phyloP scores from a whole-genome alignment of 2,113 vertebrate species.

The Leptobrachium ailaonicum region DNA sequence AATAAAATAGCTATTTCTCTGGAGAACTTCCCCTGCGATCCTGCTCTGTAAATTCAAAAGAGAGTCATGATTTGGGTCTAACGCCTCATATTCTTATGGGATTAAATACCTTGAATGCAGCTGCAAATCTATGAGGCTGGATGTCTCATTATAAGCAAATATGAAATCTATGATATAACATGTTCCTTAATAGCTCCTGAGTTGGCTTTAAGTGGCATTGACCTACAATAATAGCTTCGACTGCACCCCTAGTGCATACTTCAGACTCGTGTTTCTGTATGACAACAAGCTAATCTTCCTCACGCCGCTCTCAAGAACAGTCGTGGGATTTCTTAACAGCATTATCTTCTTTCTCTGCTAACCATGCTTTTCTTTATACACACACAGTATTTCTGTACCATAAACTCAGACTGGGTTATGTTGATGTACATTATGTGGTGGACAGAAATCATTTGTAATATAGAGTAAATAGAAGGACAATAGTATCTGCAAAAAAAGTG shows the following conservation, averaged over 20 bases:
- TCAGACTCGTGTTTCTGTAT: conserved; percentile 51
- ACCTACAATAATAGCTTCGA: conserved; percentile 50
- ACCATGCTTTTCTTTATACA: neutral
- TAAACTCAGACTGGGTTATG: neutral
- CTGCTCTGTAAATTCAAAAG: conserved; percentile 30
- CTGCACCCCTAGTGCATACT: conserved; percentile 52
- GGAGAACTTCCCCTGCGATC: conserved; percentile 15
- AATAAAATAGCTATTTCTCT: conserved; percentile 20
- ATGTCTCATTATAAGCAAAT: conserved; percentile 51
- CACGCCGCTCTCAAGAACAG: conserved; percentile 42
- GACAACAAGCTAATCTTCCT: conserved; percentile 49
- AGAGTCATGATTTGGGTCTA: conserved; percentile 23
- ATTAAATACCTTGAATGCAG: conserved; percentile 31
- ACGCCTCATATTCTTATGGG: neutral
- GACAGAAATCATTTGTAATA: too few species aligned
- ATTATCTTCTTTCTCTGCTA: conserved; percentile 3
- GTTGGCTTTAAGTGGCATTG: conserved; percentile 57
- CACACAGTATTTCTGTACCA: neutral
- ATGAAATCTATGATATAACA: conserved; percentile 44
- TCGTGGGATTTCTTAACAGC: conserved; percentile 43
- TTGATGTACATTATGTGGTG: too few species aligned
- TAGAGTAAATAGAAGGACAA: too few species aligned
- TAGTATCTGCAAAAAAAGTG: too few species aligned
- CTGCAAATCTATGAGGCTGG: neutral
- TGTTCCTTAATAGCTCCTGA: conserved; percentile 50